These are phyloP conservation scores for Drosophila villosipedis DNA, from an alignment of 2,888 invertebrate genomes.

Conservation along the genomic window DNA sequence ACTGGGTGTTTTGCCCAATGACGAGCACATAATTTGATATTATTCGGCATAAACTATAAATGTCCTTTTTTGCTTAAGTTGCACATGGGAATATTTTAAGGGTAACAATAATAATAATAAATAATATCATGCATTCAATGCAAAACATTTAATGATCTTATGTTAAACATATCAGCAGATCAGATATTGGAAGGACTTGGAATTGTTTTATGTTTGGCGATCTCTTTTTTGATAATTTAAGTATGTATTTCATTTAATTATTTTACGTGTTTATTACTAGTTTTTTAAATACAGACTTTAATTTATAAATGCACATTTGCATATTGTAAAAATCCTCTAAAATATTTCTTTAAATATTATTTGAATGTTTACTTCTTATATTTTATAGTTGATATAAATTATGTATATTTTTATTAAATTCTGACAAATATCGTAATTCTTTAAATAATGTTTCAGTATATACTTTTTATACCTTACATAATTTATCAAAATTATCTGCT, in stretches of 20 bases:
- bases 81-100: conserved; percentile 8
- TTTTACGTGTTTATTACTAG: neutral
- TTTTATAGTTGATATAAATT: neutral
- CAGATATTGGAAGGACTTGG: neutral
- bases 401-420: neutral
- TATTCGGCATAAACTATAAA: neutral
- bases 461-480: neutral
- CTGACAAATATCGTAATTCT: neutral
- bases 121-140: neutral
- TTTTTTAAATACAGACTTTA: too few species aligned
- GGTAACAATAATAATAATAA: neutral
- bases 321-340: neutral
- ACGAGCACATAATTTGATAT: conserved; percentile 13
- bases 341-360: neutral
- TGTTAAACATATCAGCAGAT: neutral
- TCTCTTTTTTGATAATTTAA: neutral
- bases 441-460: neutral
- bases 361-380: neutral
- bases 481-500: neutral
- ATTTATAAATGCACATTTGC: neutral
- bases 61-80: neutral
- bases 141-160: neutral
- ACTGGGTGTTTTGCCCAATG: conserved; percentile 11
- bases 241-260: too few species aligned
- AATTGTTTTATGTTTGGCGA: neutral